Evolutionary conservation across 2,113 vertebrate species (phyloP).

Genomic region (Pardalotus punctatus): DNA sequence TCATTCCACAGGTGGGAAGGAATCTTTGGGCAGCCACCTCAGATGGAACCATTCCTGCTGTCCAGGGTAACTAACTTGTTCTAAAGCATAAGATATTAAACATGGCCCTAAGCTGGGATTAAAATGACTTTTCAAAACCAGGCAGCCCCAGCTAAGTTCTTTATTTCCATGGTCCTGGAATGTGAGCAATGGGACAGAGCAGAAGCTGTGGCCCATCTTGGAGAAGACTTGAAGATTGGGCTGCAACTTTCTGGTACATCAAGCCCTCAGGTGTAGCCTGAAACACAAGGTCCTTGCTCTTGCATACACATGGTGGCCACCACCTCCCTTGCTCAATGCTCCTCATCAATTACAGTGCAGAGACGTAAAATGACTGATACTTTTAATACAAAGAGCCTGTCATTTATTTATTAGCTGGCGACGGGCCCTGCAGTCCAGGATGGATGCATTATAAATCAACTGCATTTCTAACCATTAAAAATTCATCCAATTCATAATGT

Average conservation of each 20-base stretch:
- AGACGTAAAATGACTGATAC: constrained; percentile 75
- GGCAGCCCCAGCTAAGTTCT: neutral
- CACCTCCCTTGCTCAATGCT: neutral
- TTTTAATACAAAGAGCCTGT: constrained; percentile 84
- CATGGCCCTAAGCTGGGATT: neutral
- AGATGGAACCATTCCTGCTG: neutral
- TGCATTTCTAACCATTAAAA: constrained; percentile 83
- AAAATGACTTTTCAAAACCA: neutral
- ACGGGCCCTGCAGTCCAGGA: constrained; percentile 76
- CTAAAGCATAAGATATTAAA: neutral
- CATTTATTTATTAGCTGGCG: constrained; percentile 89
- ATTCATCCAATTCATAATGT: constrained; percentile 92
- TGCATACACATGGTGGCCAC: neutral
- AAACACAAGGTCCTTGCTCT: neutral
- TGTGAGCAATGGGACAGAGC: neutral
- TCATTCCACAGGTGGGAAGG: neutral
- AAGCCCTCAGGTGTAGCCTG: neutral
- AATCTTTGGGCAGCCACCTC: neutral
- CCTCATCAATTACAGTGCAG: constrained; percentile 66
- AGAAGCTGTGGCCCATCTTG: neutral
- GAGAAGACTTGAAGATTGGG: neutral
- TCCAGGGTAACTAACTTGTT: neutral
- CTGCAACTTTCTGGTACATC: neutral
- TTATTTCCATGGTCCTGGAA: neutral
- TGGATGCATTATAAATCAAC: constrained; percentile 88